Evolutionary conservation across 2,888 invertebrate genomes (phyloP), one percentile per base, ranked within the genome.

Genomic region (Cylindroiulus punctatus): DNA sequence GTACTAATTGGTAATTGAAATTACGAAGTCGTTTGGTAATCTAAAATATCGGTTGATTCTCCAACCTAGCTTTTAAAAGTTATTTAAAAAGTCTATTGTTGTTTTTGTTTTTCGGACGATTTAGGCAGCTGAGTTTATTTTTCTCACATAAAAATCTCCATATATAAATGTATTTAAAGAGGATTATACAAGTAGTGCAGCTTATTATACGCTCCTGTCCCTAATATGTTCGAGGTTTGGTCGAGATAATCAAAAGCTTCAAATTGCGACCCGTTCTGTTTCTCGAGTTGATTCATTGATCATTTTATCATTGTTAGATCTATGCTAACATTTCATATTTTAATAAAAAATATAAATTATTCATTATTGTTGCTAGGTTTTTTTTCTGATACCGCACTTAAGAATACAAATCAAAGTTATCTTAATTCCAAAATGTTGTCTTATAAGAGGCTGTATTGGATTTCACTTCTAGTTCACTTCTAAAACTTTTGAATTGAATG

Each of bases 281-380:
- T 76, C 76, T 14, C 76, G 76, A 76, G 76, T 76, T 76, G 22
- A 76, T 76, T 76, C 76, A 76, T 76, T 26, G 76, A 26, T 76
- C 76, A 30, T 76, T 26, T 76, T 76, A 30, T 76, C 30, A 26
- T 76, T 30, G 76, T 76, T 76, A 76, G 76, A 76, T 76, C 30
- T 14, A 30, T 3, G 76, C 76, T 76, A 76, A 76, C 76, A 76
- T 76, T 76, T 76, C 76, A 76, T 76, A 76, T 76, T 76, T 76
- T 76, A 76, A 76, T 76, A 76, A 76, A 76, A 76, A 76, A 76
- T 76, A 76, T 76, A 76, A 76, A 76, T 76, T 76, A 76, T 76
- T 76, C 76, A 76, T 76, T 76, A 30, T 12, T 26, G 76, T 76
- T 30, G 22, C 22, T 36, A 7, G 36, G 36, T 36, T 36, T 36